Evolutionary conservation across 2,113 vertebrate genomes (phyloP).

Genomic region (Hypanus sabinus): DNA sequence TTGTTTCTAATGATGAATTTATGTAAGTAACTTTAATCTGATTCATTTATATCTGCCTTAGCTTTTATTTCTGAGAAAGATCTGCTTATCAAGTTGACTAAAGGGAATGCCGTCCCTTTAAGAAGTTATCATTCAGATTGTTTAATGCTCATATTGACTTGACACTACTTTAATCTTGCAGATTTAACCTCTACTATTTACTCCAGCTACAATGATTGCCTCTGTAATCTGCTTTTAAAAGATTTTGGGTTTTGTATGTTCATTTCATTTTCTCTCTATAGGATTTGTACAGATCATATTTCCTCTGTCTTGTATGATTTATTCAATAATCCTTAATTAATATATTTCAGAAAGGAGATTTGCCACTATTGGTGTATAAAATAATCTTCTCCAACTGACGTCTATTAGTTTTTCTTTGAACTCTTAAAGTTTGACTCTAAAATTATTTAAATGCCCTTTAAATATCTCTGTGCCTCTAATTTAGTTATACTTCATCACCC

Average conservation of each 20-base stretch:
- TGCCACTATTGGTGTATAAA: neutral
- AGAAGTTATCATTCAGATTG: neutral
- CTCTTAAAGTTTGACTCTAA: neutral
- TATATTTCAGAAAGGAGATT: neutral
- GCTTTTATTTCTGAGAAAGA: neutral
- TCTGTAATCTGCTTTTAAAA: neutral
- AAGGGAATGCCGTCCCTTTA: too few relatives aligned
- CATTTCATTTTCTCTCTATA: neutral
- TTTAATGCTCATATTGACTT: neutral
- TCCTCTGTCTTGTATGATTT: neutral
- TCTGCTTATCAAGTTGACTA: neutral
- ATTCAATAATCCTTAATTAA: neutral
- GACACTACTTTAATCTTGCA: neutral
- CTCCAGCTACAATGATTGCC: neutral
- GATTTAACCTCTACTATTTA: neutral
- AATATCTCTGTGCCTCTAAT: neutral
- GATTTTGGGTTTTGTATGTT: neutral
- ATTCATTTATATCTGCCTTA: neutral
- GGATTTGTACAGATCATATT: neutral
- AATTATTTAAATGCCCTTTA: neutral
- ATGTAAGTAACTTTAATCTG: neutral
- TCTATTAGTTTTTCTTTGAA: neutral
- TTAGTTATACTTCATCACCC: too few relatives aligned
- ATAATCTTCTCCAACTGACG: neutral
- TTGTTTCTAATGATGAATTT: neutral